A percentile compares a stretch with the other conserved stretches of the same genome.
Conservation (phyloP, 2,113 vertebrate genomes). For the Dicaeum eximium region DNA sequence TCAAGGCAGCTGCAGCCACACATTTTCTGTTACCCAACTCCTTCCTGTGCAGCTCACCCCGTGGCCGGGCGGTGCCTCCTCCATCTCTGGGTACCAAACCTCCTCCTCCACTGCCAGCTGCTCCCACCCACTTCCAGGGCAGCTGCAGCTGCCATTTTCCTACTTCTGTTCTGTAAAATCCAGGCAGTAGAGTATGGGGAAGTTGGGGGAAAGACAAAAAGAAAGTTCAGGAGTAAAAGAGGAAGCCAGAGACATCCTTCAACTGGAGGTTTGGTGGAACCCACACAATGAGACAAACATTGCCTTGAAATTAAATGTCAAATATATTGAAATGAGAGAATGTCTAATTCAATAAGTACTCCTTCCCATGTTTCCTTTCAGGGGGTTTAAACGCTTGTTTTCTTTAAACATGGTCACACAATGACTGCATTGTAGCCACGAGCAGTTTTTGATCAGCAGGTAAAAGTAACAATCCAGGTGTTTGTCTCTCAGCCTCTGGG, state of each 20-base stretch:
- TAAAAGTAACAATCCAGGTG: neutral
- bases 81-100: neutral
- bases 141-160: neutral
- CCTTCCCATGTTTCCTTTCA: neutral
- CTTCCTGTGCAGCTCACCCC: neutral
- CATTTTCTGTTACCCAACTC: neutral
- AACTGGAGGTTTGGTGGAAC: neutral
- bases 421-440: neutral
- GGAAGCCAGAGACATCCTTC: neutral
- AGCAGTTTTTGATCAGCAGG: neutral
- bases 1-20: neutral
- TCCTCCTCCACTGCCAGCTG: neutral
- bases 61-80: fast-evolving
- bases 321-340: neutral
- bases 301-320: neutral
- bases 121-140: neutral
- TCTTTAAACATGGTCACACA: neutral
- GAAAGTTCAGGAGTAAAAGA: neutral
- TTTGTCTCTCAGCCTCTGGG: neutral
- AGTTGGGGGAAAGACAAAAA: neutral
- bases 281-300: neutral
- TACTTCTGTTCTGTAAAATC: neutral
- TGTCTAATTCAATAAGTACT: neutral
- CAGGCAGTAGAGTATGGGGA: neutral
- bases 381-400: neutral